Evolutionary conservation across 2,888 invertebrate species (phyloP).

Genomic region (Loripinus fragilis): DNA sequence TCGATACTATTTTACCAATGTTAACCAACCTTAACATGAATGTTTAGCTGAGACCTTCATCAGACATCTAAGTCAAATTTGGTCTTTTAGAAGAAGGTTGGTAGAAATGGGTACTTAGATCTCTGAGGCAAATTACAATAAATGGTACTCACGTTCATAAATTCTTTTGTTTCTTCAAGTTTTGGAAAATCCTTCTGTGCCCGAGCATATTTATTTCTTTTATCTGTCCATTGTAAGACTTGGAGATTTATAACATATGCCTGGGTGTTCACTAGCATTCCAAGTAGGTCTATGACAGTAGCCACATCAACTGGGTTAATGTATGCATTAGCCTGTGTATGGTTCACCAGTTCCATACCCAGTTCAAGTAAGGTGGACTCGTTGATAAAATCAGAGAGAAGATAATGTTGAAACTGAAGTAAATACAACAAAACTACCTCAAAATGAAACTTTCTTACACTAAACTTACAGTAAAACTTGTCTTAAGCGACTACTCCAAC

Average conservation of each 20-base stretch:
- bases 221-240: conserved; percentile 69
- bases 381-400: conserved; percentile 55
- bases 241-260: conserved; percentile 72
- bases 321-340: conserved; percentile 72
- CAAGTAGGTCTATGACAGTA: conserved; percentile 79
- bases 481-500: too few relatives aligned
- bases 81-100: too few relatives aligned
- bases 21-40: too few relatives aligned
- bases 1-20: too few relatives aligned
- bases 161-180: conserved; percentile 74
- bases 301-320: conserved; percentile 81
- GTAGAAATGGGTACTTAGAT: too few relatives aligned
- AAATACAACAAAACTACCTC: too few relatives aligned
- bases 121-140: too few relatives aligned
- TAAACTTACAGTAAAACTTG: too few relatives aligned
- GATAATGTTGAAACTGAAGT: conserved; percentile 52
- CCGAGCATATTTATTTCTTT: conserved; percentile 67
- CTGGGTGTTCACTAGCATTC: conserved; percentile 77
- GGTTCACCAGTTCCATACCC: conserved; percentile 73
- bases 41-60: too few relatives aligned
- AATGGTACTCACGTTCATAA: conserved; percentile 73
- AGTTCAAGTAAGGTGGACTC: conserved; percentile 71
- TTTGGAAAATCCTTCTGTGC: conserved; percentile 70
- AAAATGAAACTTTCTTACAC: too few relatives aligned
- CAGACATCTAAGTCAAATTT: too few relatives aligned